Evolutionary conservation across 2,797 vertebrate genomes (phyloP), one percentile per base, ranked within the genome.

Genomic region (Acrocephalus scirpaceus): DNA sequence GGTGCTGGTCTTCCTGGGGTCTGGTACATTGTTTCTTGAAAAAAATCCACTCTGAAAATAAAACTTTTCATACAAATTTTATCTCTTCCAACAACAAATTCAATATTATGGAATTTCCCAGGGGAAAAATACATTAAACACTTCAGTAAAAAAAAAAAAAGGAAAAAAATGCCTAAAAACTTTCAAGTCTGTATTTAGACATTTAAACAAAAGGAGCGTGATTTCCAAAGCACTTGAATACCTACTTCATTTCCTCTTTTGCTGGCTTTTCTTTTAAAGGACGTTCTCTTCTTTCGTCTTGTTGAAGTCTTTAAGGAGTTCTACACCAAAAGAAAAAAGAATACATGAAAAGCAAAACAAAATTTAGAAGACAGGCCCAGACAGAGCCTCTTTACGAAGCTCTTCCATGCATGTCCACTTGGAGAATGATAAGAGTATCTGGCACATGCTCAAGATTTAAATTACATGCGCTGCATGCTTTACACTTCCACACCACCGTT

Each of bases 181-280:
- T 36, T 87, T 26, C 3, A 76, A 74, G 10, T 58, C 34, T 44
- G 7, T 9, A 13, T 54, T 87, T 92, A 86, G 47, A 34, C 15
- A 70, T 45, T 84, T 77, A 53, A 91, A 74, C 10, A 91, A 70
- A 75, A 78, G 36, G 20, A 78, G 8, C 1, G 5, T 17, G 16
- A 62, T 88, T 66, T 86, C 40, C 40, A 92, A 86, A 90, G 27
- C 14, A 64, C 38, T 44, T 34, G 15, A 93, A 76, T 82, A 98
- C 98, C 98, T 98, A 99, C 99, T 96, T 99, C 99, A 14, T 98
- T 98, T 93, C 99, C 98, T 98, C 99, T 99, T 98, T 99, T 99
- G 98, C 99, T 99, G 87, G 98, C 98, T 98, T 99, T 99, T 92
- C 99, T 98, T 98, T 99, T 99, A 98, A 99, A 99, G 81, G 99